Evolutionary conservation across 2,797 vertebrate species (phyloP).

Genomic region (Galagoides demidoff): DNA sequence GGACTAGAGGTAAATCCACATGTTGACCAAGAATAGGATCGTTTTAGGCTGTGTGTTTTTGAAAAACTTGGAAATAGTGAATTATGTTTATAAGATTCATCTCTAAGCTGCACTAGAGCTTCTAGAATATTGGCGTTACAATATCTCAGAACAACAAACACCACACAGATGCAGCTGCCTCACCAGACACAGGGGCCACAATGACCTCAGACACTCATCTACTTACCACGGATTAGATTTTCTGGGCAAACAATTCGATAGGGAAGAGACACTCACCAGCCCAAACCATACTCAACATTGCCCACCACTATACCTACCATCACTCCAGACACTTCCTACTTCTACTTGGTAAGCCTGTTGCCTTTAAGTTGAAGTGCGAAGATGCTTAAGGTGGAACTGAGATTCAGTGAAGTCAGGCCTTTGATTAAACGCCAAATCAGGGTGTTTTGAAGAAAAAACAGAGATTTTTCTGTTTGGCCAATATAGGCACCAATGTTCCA

Average conservation of each 20-base stretch:
- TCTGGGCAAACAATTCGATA: constrained; percentile 63
- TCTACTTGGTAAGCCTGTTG: background rate
- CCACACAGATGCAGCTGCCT: constrained; percentile 68
- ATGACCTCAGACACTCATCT: constrained; percentile 76
- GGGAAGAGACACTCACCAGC: constrained; percentile 20
- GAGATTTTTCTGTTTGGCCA: constrained; percentile 64
- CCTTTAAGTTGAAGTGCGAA: constrained; percentile 17
- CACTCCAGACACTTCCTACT: background rate
- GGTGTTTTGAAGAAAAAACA: constrained; percentile 61
- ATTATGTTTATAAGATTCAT: constrained; percentile 60
- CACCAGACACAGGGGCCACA: constrained; percentile 67
- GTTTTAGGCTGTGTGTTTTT: background rate
- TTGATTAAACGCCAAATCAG: constrained; percentile 73
- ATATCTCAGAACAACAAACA: constrained; percentile 72
- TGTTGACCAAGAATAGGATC: background rate
- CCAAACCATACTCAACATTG: constrained; percentile 39
- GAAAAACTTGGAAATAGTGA: constrained; percentile 47
- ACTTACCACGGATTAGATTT: constrained; percentile 78
- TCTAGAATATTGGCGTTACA: constrained; percentile 80
- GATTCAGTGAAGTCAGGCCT: constrained; percentile 54
- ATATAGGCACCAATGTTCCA: constrained; percentile 64
- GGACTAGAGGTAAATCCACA: background rate
- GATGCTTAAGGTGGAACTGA: constrained; percentile 46
- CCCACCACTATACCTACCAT: background rate
- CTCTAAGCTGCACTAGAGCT: constrained; percentile 66